Conservation (phyloP, 2,113 vertebrate species). For the Dasyprocta punctata region DNA sequence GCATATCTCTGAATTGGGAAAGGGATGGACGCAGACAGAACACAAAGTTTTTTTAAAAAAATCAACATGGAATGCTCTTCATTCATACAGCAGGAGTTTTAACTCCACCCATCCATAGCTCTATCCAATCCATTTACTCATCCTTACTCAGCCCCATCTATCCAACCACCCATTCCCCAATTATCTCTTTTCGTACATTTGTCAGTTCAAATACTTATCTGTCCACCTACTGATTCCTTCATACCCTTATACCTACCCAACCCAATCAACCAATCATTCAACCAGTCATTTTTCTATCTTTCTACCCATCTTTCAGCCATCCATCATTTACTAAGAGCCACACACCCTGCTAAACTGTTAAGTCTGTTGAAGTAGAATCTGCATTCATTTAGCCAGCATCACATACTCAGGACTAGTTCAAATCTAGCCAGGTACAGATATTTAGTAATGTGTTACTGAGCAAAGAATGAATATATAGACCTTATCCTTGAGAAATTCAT, state of each 20-base stretch:
- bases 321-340: background rate
- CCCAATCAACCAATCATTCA: background rate
- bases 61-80: background rate
- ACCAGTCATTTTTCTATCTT: background rate
- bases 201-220: background rate
- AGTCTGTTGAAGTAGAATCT: background rate
- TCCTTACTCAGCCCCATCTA: rapidly evolving
- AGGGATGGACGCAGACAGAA: background rate
- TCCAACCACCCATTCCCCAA: background rate
- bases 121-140: background rate
- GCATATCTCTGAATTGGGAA: background rate
- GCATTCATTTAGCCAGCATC: background rate
- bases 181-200: background rate
- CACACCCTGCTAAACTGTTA: background rate
- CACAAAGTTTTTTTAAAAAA: background rate
- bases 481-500: background rate
- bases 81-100: background rate
- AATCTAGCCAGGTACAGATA: background rate
- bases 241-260: background rate
- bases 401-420: background rate
- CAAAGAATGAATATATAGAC: background rate
- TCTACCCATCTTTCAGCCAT: background rate
- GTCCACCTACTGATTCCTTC: background rate
- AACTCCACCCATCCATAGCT: background rate
- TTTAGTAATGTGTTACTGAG: background rate